A percentile compares a stretch with the other conserved stretches of the same genome.
phyloP scores from a whole-genome alignment of 2,113 vertebrate species.

The Thymallus thymallus region DNA sequence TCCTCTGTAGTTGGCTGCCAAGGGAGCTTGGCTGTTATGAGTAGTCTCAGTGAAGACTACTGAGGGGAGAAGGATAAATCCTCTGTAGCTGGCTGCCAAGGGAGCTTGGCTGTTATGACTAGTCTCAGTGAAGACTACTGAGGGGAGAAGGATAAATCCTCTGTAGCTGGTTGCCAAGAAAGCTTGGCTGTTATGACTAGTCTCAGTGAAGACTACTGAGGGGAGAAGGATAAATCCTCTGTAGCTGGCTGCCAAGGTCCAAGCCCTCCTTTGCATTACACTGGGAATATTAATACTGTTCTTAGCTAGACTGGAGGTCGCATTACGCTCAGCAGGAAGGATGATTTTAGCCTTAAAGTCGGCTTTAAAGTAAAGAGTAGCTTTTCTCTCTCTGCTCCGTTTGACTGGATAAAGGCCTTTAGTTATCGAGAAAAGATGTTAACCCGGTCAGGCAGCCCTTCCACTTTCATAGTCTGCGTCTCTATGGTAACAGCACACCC shows the following conservation, averaged over 20 bases:
- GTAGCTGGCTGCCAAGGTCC: not conserved
- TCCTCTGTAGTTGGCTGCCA: not conserved
- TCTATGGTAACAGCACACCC: conserved; percentile 15
- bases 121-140: not conserved
- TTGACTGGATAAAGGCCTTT: not conserved
- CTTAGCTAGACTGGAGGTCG: not conserved
- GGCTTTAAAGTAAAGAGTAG: not conserved
- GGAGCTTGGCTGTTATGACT: conserved; percentile 3
- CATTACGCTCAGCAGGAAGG: not conserved
- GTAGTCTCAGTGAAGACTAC: conserved; percentile 1
- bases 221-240: not conserved
- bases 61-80: not conserved
- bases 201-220: not conserved
- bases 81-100: not conserved
- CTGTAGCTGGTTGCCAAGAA: not conserved
- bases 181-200: not conserved
- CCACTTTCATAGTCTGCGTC: conserved; percentile 2
- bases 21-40: not conserved
- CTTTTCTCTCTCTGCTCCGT: not conserved
- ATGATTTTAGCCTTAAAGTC: not conserved
- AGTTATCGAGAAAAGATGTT: not conserved
- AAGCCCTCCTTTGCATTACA: not conserved
- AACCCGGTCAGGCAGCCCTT: not conserved
- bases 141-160: not conserved
- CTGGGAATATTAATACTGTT: not conserved